Conservation (phyloP, 2,888 invertebrate genomes). For the Acrobeloides nanus region DNA sequence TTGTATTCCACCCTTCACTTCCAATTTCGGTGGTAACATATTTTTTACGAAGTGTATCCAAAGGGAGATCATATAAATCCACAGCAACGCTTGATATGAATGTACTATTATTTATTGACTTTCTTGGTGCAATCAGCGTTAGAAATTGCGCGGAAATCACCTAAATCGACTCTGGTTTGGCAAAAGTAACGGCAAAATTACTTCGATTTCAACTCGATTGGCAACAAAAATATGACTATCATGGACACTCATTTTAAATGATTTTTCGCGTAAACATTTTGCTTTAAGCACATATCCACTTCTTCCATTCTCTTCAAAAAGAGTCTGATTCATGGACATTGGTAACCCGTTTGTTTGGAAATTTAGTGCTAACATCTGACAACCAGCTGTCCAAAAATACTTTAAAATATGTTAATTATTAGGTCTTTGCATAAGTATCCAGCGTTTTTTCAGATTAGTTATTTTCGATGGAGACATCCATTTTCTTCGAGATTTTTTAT, state of each 20-base stretch:
- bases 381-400: conserved; percentile 82
- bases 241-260: conserved; percentile 20
- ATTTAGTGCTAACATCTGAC: conserved; percentile 76
- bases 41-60: conserved; percentile 19
- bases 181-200: neutral
- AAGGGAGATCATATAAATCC: conserved; percentile 23
- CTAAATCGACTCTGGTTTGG: neutral
- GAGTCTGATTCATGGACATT: conserved; percentile 79
- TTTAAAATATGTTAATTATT: too few species aligned
- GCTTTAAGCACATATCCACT: conserved; percentile 75
- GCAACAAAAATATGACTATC: conserved; percentile 20
- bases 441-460: too few species aligned
- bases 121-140: conserved; percentile 6
- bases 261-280: conserved; percentile 5
- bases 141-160: conserved; percentile 21
- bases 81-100: conserved; percentile 13
- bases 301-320: conserved; percentile 82
- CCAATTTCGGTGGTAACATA: conserved; percentile 14
- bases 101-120: too few species aligned
- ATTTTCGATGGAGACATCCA: too few species aligned
- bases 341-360: conserved; percentile 64
- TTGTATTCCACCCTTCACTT: conserved; percentile 19
- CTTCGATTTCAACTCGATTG: conserved; percentile 19
- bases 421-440: too few species aligned
- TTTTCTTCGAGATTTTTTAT: too few species aligned